Conservation (phyloP, 2,113 vertebrate species). For the Oncorhynchus masou region DNA sequence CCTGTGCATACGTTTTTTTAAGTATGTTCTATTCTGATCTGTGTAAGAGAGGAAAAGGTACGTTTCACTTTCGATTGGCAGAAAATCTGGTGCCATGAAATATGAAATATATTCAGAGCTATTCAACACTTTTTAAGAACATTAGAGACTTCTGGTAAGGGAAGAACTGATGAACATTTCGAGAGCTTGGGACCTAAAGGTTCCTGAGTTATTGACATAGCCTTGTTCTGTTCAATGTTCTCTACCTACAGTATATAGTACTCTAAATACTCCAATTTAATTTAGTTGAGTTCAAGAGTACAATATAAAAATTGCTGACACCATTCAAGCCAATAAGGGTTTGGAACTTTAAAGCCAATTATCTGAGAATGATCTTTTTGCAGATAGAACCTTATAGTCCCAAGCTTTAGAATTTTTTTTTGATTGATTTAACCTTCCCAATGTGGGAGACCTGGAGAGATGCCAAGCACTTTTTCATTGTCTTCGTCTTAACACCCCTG, state of each 20-base stretch:
- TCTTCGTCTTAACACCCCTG: constrained; percentile 36
- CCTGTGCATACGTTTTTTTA: constrained; percentile 29
- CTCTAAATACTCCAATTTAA: too few species aligned
- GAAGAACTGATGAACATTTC: constrained; percentile 54
- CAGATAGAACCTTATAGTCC: too few species aligned
- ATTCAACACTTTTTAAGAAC: constrained; percentile 22
- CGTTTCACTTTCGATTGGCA: constrained; percentile 54
- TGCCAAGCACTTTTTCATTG: constrained; percentile 41
- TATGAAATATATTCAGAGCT: constrained; percentile 54
- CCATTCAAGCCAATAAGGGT: too few species aligned
- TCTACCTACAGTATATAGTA: too few species aligned
- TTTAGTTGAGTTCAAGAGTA: too few species aligned
- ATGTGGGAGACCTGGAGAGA: constrained; percentile 17
- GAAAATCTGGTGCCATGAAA: constrained; percentile 46
- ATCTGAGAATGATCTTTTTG: too few species aligned
- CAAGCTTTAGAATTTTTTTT: neutral
- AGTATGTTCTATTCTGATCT: constrained; percentile 34
- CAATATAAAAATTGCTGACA: too few species aligned
- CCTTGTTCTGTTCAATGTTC: too few species aligned
- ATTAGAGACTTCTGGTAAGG: constrained; percentile 36
- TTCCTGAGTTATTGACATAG: too few species aligned
- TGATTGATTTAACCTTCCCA: constrained; percentile 40
- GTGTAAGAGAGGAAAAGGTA: constrained; percentile 6
- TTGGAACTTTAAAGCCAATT: too few species aligned
- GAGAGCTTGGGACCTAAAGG: too few species aligned